Base-by-base conservation (phyloP, 1,140 invertebrate species). In the Vanessa tameamea region DNA sequence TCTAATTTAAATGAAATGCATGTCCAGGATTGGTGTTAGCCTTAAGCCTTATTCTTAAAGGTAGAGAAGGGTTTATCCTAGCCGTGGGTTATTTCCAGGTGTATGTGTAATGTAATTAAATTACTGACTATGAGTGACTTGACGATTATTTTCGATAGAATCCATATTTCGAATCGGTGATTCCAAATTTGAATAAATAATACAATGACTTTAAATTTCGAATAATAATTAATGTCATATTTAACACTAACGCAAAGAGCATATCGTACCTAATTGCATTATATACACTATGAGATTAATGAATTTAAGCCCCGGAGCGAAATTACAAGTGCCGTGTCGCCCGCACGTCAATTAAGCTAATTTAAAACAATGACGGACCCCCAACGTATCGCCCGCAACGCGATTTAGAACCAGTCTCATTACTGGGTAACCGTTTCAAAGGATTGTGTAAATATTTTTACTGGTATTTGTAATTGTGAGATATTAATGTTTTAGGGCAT, bases 321-420 rank as follows among this genome's bases (percentile, higher is more conserved):
- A 69, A 61, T 59, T 69, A 69, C 67, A 12, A 57, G 15, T n/a
- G 43, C 61, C 53, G 55, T 48, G 55, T 67, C 23, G 15, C 43
- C 23, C 53, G 71, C 64, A 16, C 53, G 55, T 57, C 67, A 48
- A 71, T 71, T 71, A 71, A 64, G 69, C 48, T 64, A 71, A 71
- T 71, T 71, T 51, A 71, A 71, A 73, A 67, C 63, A 67, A 55
- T 57, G 63, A 59, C 71, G 47, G 23, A 14, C 23, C 57, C 13
- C 5, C 57, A 3, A 31, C 11, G 48, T 50, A 57, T n/a, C 16
- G 20, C 16, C 3, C 57, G 6, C 23, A 26, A 59, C 57, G 26
- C 7, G 57, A 4, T 37, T 55, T 55, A 55, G 53, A 16, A 20
- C 11, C n/a, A 23, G n/a, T 6, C 9, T 55, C 16, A 51, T 51